A percentile compares a stretch with the other conserved stretches of the same genome.
phyloP scores from a whole-genome alignment of 2,888 invertebrate species.

The Monochamus alternatus region DNA sequence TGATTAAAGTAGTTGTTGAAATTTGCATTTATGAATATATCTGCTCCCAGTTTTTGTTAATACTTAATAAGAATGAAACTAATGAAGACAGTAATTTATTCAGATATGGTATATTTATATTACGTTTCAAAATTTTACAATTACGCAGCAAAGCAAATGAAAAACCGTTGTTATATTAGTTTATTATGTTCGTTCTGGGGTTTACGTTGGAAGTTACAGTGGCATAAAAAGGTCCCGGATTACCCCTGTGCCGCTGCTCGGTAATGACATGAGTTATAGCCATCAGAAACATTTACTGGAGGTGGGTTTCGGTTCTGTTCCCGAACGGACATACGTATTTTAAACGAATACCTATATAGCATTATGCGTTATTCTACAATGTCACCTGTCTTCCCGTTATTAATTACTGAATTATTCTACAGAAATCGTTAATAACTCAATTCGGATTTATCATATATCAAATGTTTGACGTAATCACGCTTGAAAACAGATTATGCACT shows the following conservation, averaged over 20 bases:
- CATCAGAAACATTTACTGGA: constrained; percentile 69
- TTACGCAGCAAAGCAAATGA: constrained; percentile 39
- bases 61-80: background rate
- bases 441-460: constrained; percentile 25
- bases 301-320: constrained; percentile 57
- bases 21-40: no score
- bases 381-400: constrained; percentile 59
- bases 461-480: constrained; percentile 5
- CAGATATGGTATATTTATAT: constrained; percentile 9
- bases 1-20: no score
- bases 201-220: constrained; percentile 53
- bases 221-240: constrained; percentile 62
- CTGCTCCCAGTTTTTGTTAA: no score
- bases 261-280: constrained; percentile 67
- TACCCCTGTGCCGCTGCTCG: constrained; percentile 59
- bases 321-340: constrained; percentile 56
- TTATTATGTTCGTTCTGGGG: constrained; percentile 52
- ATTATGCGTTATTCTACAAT: constrained; percentile 56
- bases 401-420: constrained; percentile 46
- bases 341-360: constrained; percentile 55
- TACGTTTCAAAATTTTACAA: constrained; percentile 21
- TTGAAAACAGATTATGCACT: constrained; percentile 12
- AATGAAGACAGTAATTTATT: background rate
- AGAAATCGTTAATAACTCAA: constrained; percentile 31
- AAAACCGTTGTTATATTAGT: constrained; percentile 44